phyloP scores from a whole-genome alignment of 2,888 invertebrate genomes.

The Cryptophagus acutangulus region DNA sequence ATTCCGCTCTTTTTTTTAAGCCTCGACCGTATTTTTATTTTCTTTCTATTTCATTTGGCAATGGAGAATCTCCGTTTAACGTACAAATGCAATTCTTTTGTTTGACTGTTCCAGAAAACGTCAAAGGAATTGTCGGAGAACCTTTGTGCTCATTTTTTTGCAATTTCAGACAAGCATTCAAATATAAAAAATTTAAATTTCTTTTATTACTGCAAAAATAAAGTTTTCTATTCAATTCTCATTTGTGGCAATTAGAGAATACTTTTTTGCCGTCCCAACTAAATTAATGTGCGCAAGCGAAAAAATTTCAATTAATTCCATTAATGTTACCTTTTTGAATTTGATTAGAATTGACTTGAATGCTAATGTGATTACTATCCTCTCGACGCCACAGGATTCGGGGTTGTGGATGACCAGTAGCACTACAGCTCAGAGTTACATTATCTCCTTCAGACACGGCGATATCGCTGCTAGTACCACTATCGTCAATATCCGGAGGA shows the following conservation, averaged over 20 bases:
- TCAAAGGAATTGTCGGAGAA: too few relatives aligned
- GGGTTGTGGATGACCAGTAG: constrained; percentile 55
- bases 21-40: not conserved
- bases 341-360: constrained; percentile 37
- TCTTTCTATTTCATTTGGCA: not conserved
- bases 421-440: constrained; percentile 56
- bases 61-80: constrained; percentile 1
- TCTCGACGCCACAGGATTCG: constrained; percentile 58
- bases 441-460: constrained; percentile 58
- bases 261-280: too few relatives aligned
- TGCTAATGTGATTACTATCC: constrained; percentile 50
- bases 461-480: constrained; percentile 57
- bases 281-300: too few relatives aligned
- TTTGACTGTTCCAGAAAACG: too few relatives aligned
- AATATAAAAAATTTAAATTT: too few relatives aligned
- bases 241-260: not conserved
- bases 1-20: too few relatives aligned
- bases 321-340: constrained; percentile 45
- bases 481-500: constrained; percentile 59
- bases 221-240: too few relatives aligned
- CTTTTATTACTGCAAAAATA: too few relatives aligned
- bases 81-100: constrained; percentile 1
- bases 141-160: too few relatives aligned
- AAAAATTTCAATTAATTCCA: not conserved
- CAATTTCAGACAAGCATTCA: too few relatives aligned